These are phyloP conservation scores for Chrysomela aeneicollis DNA, from an alignment of 2,888 invertebrate genomes.

Conservation along the genomic window DNA sequence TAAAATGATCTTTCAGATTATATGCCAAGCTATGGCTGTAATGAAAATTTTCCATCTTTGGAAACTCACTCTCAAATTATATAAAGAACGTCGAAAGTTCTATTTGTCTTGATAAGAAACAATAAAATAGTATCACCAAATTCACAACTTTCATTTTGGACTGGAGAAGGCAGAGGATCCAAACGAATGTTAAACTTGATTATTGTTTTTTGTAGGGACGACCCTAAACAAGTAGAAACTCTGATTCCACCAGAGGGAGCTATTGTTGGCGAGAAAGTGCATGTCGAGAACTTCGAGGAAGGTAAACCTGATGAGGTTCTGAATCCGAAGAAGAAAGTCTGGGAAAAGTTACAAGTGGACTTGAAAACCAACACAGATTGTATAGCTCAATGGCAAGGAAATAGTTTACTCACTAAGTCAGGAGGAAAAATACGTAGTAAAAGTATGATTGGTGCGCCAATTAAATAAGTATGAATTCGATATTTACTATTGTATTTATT, in stretches of 20 bases:
- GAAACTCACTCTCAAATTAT: no score
- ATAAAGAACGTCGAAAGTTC: no score
- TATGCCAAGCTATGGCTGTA: no score
- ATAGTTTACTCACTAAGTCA: slow-evolving; percentile 74
- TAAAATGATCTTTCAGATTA: no score
- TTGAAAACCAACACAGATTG: slow-evolving; percentile 75
- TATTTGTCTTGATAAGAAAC: no score
- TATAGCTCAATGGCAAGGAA: slow-evolving; percentile 87
- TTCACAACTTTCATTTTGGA: no score
- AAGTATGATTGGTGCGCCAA: slow-evolving; percentile 80
- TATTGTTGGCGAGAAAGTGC: slow-evolving; percentile 83
- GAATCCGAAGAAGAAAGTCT: slow-evolving; percentile 95
- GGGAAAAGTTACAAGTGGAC: slow-evolving; percentile 89
- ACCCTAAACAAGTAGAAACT: slow-evolving; percentile 85
- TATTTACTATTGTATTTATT: slow-evolving; percentile 17
- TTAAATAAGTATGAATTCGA: slow-evolving; percentile 70
- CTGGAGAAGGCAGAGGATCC: no score
- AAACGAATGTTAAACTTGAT: no score
- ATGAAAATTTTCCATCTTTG: no score
- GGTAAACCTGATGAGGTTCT: slow-evolving; percentile 84
- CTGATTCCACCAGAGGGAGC: slow-evolving; percentile 79
- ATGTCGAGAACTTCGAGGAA: slow-evolving; percentile 81
- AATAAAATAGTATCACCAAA: no score
- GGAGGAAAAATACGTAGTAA: slow-evolving; percentile 80
- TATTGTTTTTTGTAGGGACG: slow-evolving; percentile 63